These are phyloP conservation scores for Zaprionus vittiger DNA, from an alignment of 1,140 invertebrate genomes.

Conservation along the genomic window DNA sequence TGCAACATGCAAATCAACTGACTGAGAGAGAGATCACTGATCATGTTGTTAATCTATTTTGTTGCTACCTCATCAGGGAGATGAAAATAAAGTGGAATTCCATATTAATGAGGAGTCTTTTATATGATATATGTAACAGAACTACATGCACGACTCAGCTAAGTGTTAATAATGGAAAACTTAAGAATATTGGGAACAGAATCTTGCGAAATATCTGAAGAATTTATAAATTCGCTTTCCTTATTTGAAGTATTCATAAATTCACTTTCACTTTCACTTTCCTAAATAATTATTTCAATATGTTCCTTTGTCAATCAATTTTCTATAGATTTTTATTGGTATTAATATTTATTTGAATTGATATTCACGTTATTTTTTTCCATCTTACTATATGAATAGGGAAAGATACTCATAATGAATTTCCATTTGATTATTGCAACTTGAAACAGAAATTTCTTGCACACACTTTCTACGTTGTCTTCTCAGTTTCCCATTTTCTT, in stretches of 20 bases:
- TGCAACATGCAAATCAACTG: conserved; percentile 44
- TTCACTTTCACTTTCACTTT: too few species aligned
- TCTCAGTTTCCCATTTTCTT: not conserved
- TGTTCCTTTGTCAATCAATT: too few species aligned
- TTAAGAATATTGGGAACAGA: not conserved
- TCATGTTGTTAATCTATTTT: not conserved
- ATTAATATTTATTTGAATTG: too few species aligned
- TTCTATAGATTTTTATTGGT: too few species aligned
- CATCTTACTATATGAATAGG: not conserved
- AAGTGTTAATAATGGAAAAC: not conserved
- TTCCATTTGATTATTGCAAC: not conserved
- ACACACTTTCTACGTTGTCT: not conserved
- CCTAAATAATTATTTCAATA: too few species aligned
- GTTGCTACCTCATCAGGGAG: not conserved
- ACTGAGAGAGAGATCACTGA: conserved; percentile 8
- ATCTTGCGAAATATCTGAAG: not conserved
- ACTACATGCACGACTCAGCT: not conserved
- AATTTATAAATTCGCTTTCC: not conserved
- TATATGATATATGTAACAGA: not conserved
- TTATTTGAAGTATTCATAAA: not conserved
- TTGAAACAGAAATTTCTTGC: not conserved
- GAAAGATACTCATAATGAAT: not conserved
- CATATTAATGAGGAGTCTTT: not conserved
- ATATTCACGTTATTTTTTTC: too few species aligned
- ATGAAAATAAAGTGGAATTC: not conserved